phyloP scores from a whole-genome alignment of 2,797 vertebrate genomes.

The Enteromius anoplus region DNA sequence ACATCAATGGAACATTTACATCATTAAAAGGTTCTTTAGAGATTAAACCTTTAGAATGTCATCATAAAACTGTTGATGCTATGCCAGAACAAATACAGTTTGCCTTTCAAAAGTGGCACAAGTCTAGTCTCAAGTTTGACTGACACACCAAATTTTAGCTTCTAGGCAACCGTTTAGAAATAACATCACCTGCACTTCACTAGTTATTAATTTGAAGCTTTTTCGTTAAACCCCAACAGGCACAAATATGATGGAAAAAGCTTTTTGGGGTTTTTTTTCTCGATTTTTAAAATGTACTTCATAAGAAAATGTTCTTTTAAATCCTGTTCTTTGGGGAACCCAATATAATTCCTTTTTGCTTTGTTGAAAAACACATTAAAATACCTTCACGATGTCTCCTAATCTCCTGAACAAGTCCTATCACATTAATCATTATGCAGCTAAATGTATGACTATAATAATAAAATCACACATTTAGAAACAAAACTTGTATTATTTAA shows the following conservation, averaged over 20 bases:
- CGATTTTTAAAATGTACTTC: background rate
- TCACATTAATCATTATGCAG: too few species aligned
- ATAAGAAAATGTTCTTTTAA: background rate
- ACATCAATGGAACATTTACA: background rate
- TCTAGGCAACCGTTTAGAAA: background rate
- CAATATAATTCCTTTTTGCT: background rate
- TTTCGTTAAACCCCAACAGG: background rate
- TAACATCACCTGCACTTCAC: background rate
- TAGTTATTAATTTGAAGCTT: background rate
- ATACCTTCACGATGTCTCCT: too few species aligned
- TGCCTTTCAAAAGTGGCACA: slow-evolving; percentile 1
- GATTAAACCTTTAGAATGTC: background rate
- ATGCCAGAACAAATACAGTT: background rate
- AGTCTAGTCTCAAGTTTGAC: background rate
- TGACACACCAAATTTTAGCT: background rate
- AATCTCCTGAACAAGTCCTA: too few species aligned
- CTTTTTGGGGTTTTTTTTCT: too few species aligned
- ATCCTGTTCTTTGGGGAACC: background rate
- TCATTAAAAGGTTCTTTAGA: background rate
- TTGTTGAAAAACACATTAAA: too few species aligned
- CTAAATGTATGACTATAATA: too few species aligned
- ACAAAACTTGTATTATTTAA: too few species aligned
- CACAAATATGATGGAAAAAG: background rate
- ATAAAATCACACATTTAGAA: too few species aligned
- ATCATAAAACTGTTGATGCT: background rate